A percentile compares a stretch with the other conserved stretches of the same genome.
Evolutionary conservation across 1,140 invertebrate species (phyloP).

Genomic region (Bombus fervidus): DNA sequence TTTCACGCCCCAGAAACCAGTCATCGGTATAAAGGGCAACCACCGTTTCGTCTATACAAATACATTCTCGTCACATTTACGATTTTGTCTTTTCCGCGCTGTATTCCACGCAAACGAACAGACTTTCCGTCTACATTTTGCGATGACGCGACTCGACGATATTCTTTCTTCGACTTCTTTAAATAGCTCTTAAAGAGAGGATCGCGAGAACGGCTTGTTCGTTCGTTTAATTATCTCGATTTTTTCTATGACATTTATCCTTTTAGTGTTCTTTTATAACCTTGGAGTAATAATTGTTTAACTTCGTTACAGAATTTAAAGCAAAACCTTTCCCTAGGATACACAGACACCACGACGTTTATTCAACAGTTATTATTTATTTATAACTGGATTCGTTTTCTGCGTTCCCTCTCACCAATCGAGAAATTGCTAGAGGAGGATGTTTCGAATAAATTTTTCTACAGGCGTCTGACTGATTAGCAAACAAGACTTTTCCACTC

Average conservation of each 20-base stretch:
- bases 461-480: background rate
- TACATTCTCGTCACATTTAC: slow-evolving; percentile 37
- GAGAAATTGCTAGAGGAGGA: background rate
- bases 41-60: slow-evolving; percentile 45
- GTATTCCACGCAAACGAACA: slow-evolving; percentile 2
- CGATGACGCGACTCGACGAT: background rate
- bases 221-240: background rate
- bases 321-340: background rate
- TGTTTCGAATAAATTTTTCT: background rate
- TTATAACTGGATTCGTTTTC: too few species aligned
- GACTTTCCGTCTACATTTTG: too few species aligned
- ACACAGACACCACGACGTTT: background rate
- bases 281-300: background rate
- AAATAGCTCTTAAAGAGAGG: background rate
- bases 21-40: slow-evolving; percentile 47
- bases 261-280: background rate
- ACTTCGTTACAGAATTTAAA: background rate
- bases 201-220: too few species aligned
- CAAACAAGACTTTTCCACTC: background rate
- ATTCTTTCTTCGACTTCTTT: background rate
- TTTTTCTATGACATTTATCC: background rate
- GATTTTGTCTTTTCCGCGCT: too few species aligned
- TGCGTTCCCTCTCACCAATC: background rate
- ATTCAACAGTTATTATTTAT: background rate
- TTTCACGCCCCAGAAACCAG: slow-evolving; percentile 54